These are phyloP conservation scores for Menidia menidia DNA, from an alignment of 2,797 vertebrate genomes.

Conservation along the genomic window DNA sequence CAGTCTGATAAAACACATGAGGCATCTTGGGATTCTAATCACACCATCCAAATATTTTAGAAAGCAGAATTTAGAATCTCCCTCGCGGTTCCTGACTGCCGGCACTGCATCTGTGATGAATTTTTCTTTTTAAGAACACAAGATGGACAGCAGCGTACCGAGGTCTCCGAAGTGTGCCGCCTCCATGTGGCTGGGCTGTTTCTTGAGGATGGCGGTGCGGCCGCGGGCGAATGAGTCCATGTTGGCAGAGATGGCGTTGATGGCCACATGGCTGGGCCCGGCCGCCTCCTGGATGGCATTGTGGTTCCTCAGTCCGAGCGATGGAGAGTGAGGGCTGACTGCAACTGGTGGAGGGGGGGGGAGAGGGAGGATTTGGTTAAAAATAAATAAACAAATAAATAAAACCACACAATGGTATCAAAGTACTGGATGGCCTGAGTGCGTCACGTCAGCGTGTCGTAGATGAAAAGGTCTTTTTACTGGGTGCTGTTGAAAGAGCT, in stretches of 20 bases:
- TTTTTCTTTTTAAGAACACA: background rate
- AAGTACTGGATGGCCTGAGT: constrained; percentile 3
- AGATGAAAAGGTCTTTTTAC: constrained; percentile 45
- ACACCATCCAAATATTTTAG: no score
- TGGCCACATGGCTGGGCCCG: constrained; percentile 97
- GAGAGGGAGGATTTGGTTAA: background rate
- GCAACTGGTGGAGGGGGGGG: constrained; percentile 70
- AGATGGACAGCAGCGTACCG: constrained; percentile 78
- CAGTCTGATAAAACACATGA: background rate
- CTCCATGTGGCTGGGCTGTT: constrained; percentile 98
- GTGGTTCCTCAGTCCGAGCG: constrained; percentile 88
- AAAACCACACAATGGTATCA: background rate
- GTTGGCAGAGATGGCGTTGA: constrained; percentile 98
- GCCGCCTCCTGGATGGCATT: constrained; percentile 94
- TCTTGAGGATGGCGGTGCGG: constrained; percentile 96
- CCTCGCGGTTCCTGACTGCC: no score
- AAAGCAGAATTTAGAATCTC: no score
- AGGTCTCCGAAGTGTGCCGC: constrained; percentile 97
- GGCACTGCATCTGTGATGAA: background rate
- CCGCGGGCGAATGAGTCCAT: constrained; percentile 98
- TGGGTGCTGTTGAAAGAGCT: constrained; percentile 42
- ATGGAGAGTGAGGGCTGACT: constrained; percentile 87
- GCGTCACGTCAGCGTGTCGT: constrained; percentile 27
- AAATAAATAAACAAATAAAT: background rate
- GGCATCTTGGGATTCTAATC: no score